phyloP scores from a whole-genome alignment of 2,113 vertebrate genomes.

The Manacus vitellinus region DNA sequence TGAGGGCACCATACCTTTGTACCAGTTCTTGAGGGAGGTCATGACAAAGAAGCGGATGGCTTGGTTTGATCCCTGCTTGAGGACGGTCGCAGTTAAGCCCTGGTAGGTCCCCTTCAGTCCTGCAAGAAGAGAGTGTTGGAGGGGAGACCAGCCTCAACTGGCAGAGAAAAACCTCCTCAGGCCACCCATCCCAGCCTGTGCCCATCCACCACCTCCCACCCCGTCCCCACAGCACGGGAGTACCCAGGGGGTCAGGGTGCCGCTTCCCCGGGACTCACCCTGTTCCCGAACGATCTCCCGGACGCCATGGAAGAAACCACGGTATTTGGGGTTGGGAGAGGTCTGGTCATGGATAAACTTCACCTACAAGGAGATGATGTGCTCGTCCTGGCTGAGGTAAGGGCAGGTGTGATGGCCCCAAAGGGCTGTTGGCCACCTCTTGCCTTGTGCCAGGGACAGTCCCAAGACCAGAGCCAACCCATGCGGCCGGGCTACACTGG shows the following conservation, averaged over 20 bases:
- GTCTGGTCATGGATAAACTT: constrained; percentile 98
- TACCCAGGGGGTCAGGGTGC: not conserved
- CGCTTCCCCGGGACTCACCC: constrained; percentile 67
- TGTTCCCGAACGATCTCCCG: constrained; percentile 87
- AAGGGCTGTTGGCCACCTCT: rapidly evolving
- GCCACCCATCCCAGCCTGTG: not conserved
- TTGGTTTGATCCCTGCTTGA: constrained; percentile 97
- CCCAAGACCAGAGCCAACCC: not conserved
- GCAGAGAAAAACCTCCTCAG: not conserved
- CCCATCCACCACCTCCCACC: not conserved
- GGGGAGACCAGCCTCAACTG: not conserved
- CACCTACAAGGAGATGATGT: constrained; percentile 70
- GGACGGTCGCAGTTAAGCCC: constrained; percentile 89
- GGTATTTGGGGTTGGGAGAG: constrained; percentile 89
- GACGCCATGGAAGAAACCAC: constrained; percentile 92
- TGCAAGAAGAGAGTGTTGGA: constrained; percentile 26
- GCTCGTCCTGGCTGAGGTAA: not conserved
- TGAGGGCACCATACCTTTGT: constrained; percentile 79
- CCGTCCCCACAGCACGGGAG: rapidly evolving
- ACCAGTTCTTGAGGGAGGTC: constrained; percentile 96
- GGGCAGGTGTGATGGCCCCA: not conserved
- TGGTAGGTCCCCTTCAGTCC: constrained; percentile 93
- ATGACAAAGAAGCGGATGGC: constrained; percentile 95
- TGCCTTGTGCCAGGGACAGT: rapidly evolving
- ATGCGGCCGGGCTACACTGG: rapidly evolving